Base-by-base conservation (phyloP, 30 jellyfish, hydroid and myxozoan species). In the Pelagia noctiluca region DNA sequence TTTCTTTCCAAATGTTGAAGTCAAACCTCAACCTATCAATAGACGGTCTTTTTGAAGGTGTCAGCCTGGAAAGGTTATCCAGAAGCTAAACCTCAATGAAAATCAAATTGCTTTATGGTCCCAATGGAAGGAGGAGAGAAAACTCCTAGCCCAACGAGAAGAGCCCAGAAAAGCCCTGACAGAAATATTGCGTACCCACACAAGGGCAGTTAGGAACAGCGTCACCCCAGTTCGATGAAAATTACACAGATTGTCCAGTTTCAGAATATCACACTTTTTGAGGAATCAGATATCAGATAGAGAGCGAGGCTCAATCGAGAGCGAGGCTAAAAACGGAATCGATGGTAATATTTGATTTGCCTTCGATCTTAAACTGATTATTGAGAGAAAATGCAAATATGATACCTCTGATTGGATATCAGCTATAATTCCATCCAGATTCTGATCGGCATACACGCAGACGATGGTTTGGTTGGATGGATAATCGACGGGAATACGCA, bases 401-500 rank as follows among this genome's bases (percentile, higher is more conserved):
- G 7, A 2, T 42, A 73, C 85, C 72, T 46, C 49, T 10, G 10
- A 28, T 46, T 73, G 21, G 36, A 50, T 26, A 30, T 34, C 2
- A 16, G 37, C 53, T 31, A 79, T 46, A 30, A 38, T 79, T 32
- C 46, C 90, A 19, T 63, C 64, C 3, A 79, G 64, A 0, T 26
- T 62, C 22, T 63, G 75, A 63, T 79, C 90, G n/a, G 72, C 71
- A 26, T 35, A 35, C 2, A 60, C 46, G 28, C 90, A 79, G 22
- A 62, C 82, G 30, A 79, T 60, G 18, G 0, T 13, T 64, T 49
- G 63, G 36, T 18, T 42, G 21, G 64, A 52, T 25, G 90, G 76
- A 35, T 79, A 79, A 46, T 31, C 28, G 12, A 37, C 29, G 31
- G 63, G 60, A 2, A 79, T 50, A 29, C 64, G 31, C 57, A 79